Evolutionary conservation across 2,888 invertebrate genomes (phyloP), one percentile per base, ranked within the genome.

Genomic region (Scaptomyza reducta): DNA sequence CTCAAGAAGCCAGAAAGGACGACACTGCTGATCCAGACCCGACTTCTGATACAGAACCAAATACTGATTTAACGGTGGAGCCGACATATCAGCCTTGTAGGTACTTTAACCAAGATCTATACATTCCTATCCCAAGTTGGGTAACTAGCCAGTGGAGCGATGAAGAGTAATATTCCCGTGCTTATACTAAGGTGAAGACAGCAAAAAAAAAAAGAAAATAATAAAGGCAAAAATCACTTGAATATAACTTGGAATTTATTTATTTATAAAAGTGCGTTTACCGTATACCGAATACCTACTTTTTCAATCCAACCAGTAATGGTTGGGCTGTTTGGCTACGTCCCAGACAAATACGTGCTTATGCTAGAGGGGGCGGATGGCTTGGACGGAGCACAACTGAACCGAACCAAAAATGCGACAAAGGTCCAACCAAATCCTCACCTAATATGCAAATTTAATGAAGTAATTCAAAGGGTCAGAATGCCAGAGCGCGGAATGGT

Each of bases 381-480:
- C 50, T 79, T 38, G 14, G 9, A 14, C 14, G 3, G 22, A 22
- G 22, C 22, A 22, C 22, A 22, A 22, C 33, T 33, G 11, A 33
- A 11, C 33, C n/a, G 11, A 13, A n/a, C n/a, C n/a, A 14, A 38
- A 14, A 75, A 51, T 82, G 79, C 62, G 81, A 81, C 54, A 79
- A 74, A 67, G 64, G 68, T 63, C 79, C 83, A 74, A 75, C 70
- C 77, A 86, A 87, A 79, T 86, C 80, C 88, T 67, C 73, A 83
- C 87, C 84, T 83, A 86, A 88, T 84, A 89, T 89, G 89, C 83
- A 88, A 87, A 82, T 87, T 85, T 89, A 87, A 87, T 87, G 88
- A 87, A 89, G 83, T 86, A 89, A 89, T 85, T 83, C 74, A 66
- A 84, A 84, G 80, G 76, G 77, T 87, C 69, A 59, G 53, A 62